Evolutionary conservation across 2,113 vertebrate genomes (phyloP), one percentile per base, ranked within the genome.

Genomic region (Syngnathus typhle): DNA sequence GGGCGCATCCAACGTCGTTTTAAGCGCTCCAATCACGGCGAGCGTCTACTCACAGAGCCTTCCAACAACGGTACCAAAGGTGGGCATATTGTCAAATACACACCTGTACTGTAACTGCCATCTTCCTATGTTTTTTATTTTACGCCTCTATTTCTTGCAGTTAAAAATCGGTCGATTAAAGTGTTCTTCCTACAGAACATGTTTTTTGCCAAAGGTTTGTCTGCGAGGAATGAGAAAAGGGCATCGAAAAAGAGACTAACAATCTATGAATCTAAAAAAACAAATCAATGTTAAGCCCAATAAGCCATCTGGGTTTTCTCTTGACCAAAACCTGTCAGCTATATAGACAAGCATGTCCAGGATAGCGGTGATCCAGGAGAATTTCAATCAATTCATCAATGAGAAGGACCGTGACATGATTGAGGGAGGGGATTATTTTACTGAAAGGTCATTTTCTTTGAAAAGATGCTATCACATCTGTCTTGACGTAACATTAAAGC

Each of bases 1-100:
- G 93, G 95, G 18, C 93, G 94, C 72, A 96, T 99, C 88, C 97
- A 95, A 80, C 92, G 93, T 6, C 91, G 94, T 23, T 95, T 98
- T 82, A 93, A 93, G 74, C 92, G 94, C n/a, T 91, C 93, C 0
- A 95, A 94, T 46, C 96, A 96, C 73, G 90, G 95, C 0, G 95
- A 99, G 70, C 92, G 95, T 39, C 92, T 99, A 67, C 96, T 99
- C 79, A 94, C 95, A 2, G 89, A 98, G 60, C 93, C 94, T 8
- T 16, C 90, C 71, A 92, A 93, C 80, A 93, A 90, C 1, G 74
- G 89, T 59, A 94, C 94, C 87, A 98, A 96, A 95, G 96, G 97
- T 95, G 79, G 10, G 47, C 0, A 0, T 11, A 55, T 41, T 16
- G 18, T 49, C 15, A 3, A 32, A 32, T 32, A 32, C 27, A 6